Evolutionary conservation across 2,888 invertebrate species (phyloP), one percentile per base, ranked within the genome.

Genomic region (Anticlea derivata): DNA sequence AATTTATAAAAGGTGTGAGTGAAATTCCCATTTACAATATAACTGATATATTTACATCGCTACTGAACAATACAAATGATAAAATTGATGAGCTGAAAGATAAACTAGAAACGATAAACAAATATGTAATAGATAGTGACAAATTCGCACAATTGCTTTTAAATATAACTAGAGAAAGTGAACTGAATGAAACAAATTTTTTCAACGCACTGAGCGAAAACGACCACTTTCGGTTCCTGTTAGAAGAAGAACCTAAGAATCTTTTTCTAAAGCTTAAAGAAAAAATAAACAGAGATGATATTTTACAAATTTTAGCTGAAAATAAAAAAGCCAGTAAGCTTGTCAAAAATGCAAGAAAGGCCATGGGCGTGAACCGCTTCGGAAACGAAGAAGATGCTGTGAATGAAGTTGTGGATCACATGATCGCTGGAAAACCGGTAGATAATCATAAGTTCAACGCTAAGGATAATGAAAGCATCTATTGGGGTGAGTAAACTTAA

Each of bases 241-340:
- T 59, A 0, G 58, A 65, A 1, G 68, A 75, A 17, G 73, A 76
- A 41, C 60, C 75, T 0, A 82, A 80, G 48, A 84, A 66, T 56
- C 58, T 89, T 30, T 88, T 83, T 59, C 53, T 86, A 1, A 80
- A 80, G 51, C 55, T 89, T 4, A 89, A 89, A 60, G 76, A 84
- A 40, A 85, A 75, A 45, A 77, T 89, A 74, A 89, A 80, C 29
- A 74, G 88, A 60, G 85, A 88, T 60, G 88, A 89, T 44, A 66
- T 88, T 2, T 23, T 84, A 6, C 66, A 68, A 20, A 74, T 86
- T 33, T 33, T 86, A 11, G 60, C 65, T 7, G 65, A 78, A 8
- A 75, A 47, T 53, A 68, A 64, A 1, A 59, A 61, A n/a, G 58
- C 47, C 0, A 67, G 55, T 22, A 10, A 35, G 5, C 43, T 81